Evolutionary conservation across 1,140 invertebrate species (phyloP), one percentile per base, ranked within the genome.

Genomic region (Dermatophagoides farinae): DNA sequence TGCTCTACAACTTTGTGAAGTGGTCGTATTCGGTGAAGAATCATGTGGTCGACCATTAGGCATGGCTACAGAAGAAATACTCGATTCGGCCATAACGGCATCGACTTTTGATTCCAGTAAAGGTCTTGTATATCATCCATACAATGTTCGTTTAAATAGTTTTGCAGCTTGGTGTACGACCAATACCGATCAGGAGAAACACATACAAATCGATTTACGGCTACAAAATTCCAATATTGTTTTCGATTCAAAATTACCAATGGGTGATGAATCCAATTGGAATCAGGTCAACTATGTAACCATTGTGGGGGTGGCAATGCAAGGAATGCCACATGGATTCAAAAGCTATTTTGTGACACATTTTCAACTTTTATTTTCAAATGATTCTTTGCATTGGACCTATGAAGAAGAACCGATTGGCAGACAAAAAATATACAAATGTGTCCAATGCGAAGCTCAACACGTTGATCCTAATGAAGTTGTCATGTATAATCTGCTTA

Each of bases 51-150:
- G 65, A 38, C 67, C 67, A 12, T 46, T 68, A n/a, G 67, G 67
- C 1, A 68, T 68, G 67, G 66, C 67, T n/a, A 61, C 67, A 1
- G 67, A 67, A 65, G 67, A 68, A 47, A 66, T 68, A 39, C 59
- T 59, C 12, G 67, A 68, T 41, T 40, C 41, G 12, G 62, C 66
- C 12, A 65, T 68, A 12, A 59, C 38, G n/a, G 64, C 67, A 6
- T 54, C 65, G 10, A 65, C 67, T 5, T 59, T 52, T 44, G 62
- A 65, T n/a, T 47, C 63, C 12, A 23, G 12, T 25, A 40, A 61
- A 31, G 50, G 57, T 11, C 50, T 61, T 10, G 10, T 52, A 23
- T 58, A 65, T n/a, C 57, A 64, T 43, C 51, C 60, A 14, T 63
- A 57, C 9, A 65, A 68, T 49, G 66, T 54, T 37, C 53, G 67